Percentiles rank a stretch among this genome's conserved stretches.
Conservation (phyloP, 1,140 invertebrate genomes). For the Cydia strobilella region DNA sequence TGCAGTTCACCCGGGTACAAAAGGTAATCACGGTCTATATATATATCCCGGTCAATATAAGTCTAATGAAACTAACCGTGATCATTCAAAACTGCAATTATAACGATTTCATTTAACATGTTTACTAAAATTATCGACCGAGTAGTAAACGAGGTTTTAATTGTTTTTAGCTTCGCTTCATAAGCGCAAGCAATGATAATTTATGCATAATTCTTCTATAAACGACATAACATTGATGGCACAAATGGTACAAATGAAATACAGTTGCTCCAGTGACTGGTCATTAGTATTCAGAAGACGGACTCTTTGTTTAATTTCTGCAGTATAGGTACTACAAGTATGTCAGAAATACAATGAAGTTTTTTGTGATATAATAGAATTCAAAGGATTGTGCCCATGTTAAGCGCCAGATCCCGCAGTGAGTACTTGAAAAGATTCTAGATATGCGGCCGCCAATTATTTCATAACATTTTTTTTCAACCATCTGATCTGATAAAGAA, state of each 20-base stretch:
- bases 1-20: too few species aligned
- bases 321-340: neutral
- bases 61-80: too few species aligned
- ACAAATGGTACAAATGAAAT: neutral
- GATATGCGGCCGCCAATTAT: neutral
- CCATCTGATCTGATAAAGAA: neutral
- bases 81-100: too few species aligned
- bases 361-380: neutral
- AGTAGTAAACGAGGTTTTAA: neutral
- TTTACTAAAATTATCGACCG: neutral
- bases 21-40: too few species aligned
- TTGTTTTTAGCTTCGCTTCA: neutral
- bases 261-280: neutral
- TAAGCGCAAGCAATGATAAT: neutral
- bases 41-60: too few species aligned
- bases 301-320: neutral
- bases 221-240: neutral
- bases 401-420: neutral
- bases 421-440: neutral
- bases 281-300: slow-evolving; percentile 7
- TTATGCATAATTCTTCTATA: neutral
- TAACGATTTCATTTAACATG: neutral
- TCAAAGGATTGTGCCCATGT: neutral
- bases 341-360: slow-evolving; percentile 10
- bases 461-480: slow-evolving; percentile 7